These are phyloP conservation scores for Mesopsocus fuscifrons DNA, from an alignment of 2,888 invertebrate species.

Conservation along the genomic window DNA sequence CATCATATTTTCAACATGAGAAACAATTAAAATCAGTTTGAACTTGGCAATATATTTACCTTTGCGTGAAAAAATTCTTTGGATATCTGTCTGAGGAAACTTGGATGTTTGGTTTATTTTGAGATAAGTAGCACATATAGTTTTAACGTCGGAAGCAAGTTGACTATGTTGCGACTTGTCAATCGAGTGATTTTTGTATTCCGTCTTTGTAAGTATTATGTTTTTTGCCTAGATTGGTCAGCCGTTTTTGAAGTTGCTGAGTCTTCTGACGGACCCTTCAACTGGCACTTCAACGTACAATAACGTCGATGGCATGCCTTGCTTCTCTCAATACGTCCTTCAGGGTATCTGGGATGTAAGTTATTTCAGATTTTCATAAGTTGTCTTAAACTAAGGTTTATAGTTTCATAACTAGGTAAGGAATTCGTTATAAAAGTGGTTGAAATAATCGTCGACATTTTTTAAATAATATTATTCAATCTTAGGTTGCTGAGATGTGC, in stretches of 20 bases:
- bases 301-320: conserved; percentile 57
- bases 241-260: conserved; percentile 81
- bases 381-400: not conserved
- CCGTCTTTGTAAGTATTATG: too few relatives aligned
- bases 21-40: too few relatives aligned
- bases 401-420: not conserved
- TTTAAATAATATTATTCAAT: not conserved
- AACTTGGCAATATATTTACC: too few relatives aligned
- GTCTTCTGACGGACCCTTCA: conserved; percentile 60
- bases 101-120: too few relatives aligned
- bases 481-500: conserved; percentile 52
- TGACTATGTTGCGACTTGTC: too few relatives aligned
- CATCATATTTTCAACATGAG: too few relatives aligned
- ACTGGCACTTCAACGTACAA: conserved; percentile 34
- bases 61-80: too few relatives aligned
- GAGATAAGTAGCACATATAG: too few relatives aligned
- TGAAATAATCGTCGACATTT: too few relatives aligned
- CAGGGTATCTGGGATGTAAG: conserved; percentile 66
- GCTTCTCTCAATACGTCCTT: conserved; percentile 76
- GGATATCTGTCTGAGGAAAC: too few relatives aligned
- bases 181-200: too few relatives aligned
- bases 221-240: conserved; percentile 74
- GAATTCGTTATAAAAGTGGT: not conserved
- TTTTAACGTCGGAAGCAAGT: too few relatives aligned
- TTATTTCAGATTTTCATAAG: not conserved